Conservation (phyloP, 2,888 invertebrate species). For the Diarsia brunnea region DNA sequence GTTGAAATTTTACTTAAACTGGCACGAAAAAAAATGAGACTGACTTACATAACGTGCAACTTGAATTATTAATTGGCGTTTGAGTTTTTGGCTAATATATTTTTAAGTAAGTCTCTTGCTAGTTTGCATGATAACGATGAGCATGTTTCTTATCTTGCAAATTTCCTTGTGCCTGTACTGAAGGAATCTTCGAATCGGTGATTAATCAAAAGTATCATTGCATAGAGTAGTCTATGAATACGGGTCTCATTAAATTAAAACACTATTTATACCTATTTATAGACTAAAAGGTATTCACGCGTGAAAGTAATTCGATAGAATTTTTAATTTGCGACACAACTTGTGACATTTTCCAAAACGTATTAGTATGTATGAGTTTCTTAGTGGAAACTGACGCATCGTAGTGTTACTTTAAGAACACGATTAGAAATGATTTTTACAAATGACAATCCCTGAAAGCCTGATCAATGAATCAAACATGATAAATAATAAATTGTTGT, state of each 20-base stretch:
- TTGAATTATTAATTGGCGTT: background rate
- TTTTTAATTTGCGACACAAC: constrained; percentile 38
- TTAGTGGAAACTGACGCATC: constrained; percentile 58
- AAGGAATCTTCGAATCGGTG: background rate
- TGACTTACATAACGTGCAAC: background rate
- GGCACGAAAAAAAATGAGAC: background rate
- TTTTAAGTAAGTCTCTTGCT: background rate
- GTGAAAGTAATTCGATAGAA: constrained; percentile 54
- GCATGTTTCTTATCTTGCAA: background rate
- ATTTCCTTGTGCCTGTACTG: background rate
- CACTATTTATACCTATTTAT: constrained; percentile 84
- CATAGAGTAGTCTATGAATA: constrained; percentile 26
- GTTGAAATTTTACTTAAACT: background rate
- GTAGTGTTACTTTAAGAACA: constrained; percentile 10
- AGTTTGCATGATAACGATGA: background rate
- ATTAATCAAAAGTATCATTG: background rate
- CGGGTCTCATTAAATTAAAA: constrained; percentile 75
- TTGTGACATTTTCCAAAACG: constrained; percentile 49
- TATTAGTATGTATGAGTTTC: constrained; percentile 35
- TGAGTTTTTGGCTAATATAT: background rate
- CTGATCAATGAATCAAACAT: background rate
- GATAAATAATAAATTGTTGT: background rate
- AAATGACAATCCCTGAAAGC: background rate
- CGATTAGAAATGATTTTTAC: background rate
- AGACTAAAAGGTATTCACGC: constrained; percentile 68